These are phyloP conservation scores for Oostethus manadensis DNA, from an alignment of 2,113 vertebrate species.

Conservation along the genomic window DNA sequence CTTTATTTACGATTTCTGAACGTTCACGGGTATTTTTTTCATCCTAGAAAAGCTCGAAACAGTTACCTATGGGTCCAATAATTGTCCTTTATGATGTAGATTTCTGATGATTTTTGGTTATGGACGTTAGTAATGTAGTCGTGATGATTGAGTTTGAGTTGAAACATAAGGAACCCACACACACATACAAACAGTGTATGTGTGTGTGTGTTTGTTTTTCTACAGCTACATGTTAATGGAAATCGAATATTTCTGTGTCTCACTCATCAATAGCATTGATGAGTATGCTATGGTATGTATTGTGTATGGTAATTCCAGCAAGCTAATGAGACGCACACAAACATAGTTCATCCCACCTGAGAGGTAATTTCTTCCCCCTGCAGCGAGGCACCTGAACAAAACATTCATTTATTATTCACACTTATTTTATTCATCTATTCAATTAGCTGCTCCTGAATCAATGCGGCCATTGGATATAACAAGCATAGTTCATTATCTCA, in stretches of 20 bases:
- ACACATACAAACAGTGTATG: too few relatives aligned
- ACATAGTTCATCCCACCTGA: conserved; percentile 48
- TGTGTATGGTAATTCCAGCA: conserved; percentile 51
- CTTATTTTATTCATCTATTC: conserved; percentile 69
- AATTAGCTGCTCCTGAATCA: conserved; percentile 67
- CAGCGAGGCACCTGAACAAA: conserved; percentile 64
- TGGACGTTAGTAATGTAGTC: not conserved
- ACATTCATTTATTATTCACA: conserved; percentile 70
- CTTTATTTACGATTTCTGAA: too few relatives aligned
- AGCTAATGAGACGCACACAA: conserved; percentile 47
- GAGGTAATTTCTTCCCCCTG: conserved; percentile 60
- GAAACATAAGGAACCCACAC: not conserved
- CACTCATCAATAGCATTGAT: conserved; percentile 64
- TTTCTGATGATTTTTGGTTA: not conserved
- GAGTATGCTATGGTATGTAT: conserved; percentile 34
- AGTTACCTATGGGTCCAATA: too few relatives aligned
- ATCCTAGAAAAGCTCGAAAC: too few relatives aligned
- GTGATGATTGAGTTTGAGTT: not conserved
- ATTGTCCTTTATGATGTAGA: too few relatives aligned
- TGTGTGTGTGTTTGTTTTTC: conserved; percentile 9
- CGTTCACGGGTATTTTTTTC: too few relatives aligned
- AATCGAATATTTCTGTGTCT: conserved; percentile 40
- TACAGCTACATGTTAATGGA: conserved; percentile 9
- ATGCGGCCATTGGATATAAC: conserved; percentile 50
- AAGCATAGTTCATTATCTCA: conserved; percentile 51